Evolutionary conservation across 2,797 vertebrate genomes (phyloP), one percentile per base, ranked within the genome.

Genomic region (Clarias laeviceps): DNA sequence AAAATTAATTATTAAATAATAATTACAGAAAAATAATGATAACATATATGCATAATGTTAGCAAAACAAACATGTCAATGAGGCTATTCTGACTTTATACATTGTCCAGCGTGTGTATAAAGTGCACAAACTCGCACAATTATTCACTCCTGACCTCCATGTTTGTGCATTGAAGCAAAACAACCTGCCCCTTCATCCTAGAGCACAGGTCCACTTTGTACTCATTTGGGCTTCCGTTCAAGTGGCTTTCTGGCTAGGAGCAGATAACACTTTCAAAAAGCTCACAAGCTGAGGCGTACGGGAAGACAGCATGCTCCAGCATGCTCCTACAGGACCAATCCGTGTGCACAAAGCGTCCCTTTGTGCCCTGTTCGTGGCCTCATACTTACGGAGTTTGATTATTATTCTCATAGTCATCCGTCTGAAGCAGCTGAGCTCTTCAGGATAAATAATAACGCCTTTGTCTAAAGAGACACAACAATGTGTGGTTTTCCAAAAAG

Each of bases 301-400:
- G 80, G 78, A 89, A 56, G 22, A 80, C 84, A 87, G 74, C 72
- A 73, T 74, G 88, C 72, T 70, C 72, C 80, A 87, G 74, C 56
- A 62, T 73, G 88, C 80, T 72, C 73, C 76, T 78, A 78, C 84
- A 82, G 64, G 20, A 84, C 29, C 40, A 59, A 77, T 70, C 56
- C 57, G 18, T 81, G 56, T 27, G 59, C 76, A 91, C 86, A 90
- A 88, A 87, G 87, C 61, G 14, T n/a, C n/a, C 45, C 80, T 87
- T 88, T 89, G 86, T 90, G 68, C 61, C 22, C 50, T 62, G 6
- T 83, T 79, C 77, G 45, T 80, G 84, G 72, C 57, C 68, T 87
- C 18, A 24, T 82, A 79, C 84, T 84, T 78, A 68, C 59, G n/a
- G 68, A 81, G 83, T 84, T 86, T 82, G 80, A 45, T 82, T 86